Base-by-base conservation (phyloP, 2,888 invertebrate species). In the Thalpophila matura region DNA sequence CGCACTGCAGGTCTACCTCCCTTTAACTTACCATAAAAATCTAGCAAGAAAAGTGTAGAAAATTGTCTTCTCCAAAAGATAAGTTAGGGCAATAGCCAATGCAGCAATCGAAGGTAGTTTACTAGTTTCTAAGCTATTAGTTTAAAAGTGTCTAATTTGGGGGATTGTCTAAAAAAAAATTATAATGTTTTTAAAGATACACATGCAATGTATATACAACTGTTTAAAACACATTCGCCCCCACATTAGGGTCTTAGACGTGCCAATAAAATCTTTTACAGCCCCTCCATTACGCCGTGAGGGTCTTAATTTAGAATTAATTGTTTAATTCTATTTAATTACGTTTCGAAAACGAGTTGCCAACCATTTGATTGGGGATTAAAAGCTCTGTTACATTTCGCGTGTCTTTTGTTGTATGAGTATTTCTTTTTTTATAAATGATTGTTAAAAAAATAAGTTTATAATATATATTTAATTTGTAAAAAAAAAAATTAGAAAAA, bases 321-420 rank as follows among this genome's bases (percentile, higher is more conserved):
- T 70, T 70, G 69, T 59, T 59, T 73, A 59, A 66, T 54, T 69
- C 59, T 7, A 35, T 74, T 70, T 73, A 73, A 70, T 70, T 70
- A 50, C 59, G 37, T 54, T 49, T 45, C 59, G 45, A 59, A 50
- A 73, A 66, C 45, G 74, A 54, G 33, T 73, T 73, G 20, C 29
- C 51, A 40, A 27, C 35, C 27, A 40, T 74, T 73, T 54, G 65
- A 68, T 64, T 66, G 66, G 71, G 35, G 46, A 7, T 37, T 70
- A 33, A 16, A 4, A 31, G 64, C 51, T 53, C 38, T 38, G 20
- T 47, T 51, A 63, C 51, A 58, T 29, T 64, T 42, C 38, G n/a
- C 37, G 46, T 38, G 35, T 50, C 47, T 50, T 35, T 42, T 6
- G 24, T 29, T 24, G 22, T 42, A 14, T 22, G n/a, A n/a, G n/a